Conservation (phyloP, 2,797 vertebrate species). For the Pseudochirops cupreus region DNA sequence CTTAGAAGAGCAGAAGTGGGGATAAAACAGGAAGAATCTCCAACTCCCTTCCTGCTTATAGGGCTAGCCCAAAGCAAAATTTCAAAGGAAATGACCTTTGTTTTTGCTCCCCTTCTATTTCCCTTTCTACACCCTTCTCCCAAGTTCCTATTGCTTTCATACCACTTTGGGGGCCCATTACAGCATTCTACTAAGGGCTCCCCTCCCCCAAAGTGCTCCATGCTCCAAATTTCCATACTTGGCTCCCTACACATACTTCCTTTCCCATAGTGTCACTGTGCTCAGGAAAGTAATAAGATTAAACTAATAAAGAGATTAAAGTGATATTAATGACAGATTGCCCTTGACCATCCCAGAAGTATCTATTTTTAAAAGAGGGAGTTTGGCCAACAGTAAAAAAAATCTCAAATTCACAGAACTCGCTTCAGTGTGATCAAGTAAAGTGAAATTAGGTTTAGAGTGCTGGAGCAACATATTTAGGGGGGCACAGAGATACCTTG, state of each 20-base stretch:
- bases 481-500: not conserved
- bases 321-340: not conserved
- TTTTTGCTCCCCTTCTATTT: not conserved
- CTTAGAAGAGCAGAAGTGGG: not conserved
- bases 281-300: not conserved
- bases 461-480: not conserved
- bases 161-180: not conserved
- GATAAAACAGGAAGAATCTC: not conserved
- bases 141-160: not conserved
- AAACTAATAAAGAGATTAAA: constrained; percentile 3
- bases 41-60: not conserved
- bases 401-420: not conserved
- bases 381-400: not conserved
- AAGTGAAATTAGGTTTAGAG: not conserved
- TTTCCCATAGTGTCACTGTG: not conserved
- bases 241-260: not conserved
- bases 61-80: not conserved
- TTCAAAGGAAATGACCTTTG: not conserved
- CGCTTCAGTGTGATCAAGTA: not conserved
- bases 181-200: not conserved
- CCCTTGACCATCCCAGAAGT: not conserved
- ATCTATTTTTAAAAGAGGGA: not conserved
- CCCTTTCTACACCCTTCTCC: not conserved
- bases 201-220: not conserved
- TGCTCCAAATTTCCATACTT: not conserved